Percentiles rank a stretch among this genome's conserved stretches.
These are phyloP conservation scores for Hirtodrosophila confusa DNA, from an alignment of 2,888 invertebrate species.

Conservation along the genomic window DNA sequence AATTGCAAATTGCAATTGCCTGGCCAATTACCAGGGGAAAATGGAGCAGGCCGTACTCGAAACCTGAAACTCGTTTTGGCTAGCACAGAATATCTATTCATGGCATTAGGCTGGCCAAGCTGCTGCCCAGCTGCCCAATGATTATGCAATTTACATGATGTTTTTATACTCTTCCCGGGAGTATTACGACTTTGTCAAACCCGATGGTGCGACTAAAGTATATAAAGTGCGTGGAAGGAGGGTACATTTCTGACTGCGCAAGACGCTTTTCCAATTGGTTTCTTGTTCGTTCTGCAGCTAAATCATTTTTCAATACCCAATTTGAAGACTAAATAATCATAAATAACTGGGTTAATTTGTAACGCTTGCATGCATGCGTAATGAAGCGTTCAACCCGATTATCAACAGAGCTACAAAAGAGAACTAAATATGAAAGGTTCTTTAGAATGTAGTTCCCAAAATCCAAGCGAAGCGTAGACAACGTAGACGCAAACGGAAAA, in stretches of 20 bases:
- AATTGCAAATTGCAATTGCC: slow-evolving; percentile 72
- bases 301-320: slow-evolving; percentile 64
- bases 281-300: slow-evolving; percentile 36
- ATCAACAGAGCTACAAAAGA: slow-evolving; percentile 25
- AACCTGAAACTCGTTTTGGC: slow-evolving; percentile 52
- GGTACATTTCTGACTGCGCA: slow-evolving; percentile 1
- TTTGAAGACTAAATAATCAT: slow-evolving; percentile 67
- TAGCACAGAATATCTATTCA: slow-evolving; percentile 26
- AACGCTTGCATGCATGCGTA: slow-evolving; percentile 76
- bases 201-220: too few species aligned
- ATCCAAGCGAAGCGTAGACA: slow-evolving; percentile 38
- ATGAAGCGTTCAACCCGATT: slow-evolving; percentile 76
- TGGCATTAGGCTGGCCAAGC: slow-evolving; percentile 35
- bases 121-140: slow-evolving; percentile 53
- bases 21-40: slow-evolving; percentile 65
- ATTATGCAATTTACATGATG: slow-evolving; percentile 73
- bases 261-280: too few species aligned
- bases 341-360: slow-evolving; percentile 81
- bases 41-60: slow-evolving; percentile 51
- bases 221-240: too few species aligned
- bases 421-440: slow-evolving; percentile 23
- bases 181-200: slow-evolving; percentile 17
- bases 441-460: slow-evolving; percentile 42
- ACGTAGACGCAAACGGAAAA: slow-evolving; percentile 13
- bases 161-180: slow-evolving; percentile 19